Evolutionary conservation across 2,888 invertebrate species (phyloP).

Genomic region (Himalopsyche anomala): DNA sequence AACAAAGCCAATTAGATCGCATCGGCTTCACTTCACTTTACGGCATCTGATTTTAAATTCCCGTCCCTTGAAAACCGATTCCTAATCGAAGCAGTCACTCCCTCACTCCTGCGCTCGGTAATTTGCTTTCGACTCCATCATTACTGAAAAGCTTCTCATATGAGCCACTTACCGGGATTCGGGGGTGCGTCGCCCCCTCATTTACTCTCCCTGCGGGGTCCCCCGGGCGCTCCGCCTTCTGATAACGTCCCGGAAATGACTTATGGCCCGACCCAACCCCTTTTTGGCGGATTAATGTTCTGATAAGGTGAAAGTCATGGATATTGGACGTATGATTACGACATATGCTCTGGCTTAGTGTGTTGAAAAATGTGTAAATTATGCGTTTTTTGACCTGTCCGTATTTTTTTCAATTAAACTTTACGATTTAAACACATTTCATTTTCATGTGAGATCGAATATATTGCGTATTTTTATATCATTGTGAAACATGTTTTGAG

Average conservation of each 20-base stretch:
- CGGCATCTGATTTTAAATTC: conserved; percentile 40
- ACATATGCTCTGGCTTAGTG: conserved; percentile 48
- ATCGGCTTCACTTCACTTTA: neutral
- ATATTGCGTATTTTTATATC: neutral
- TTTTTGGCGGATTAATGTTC: conserved; percentile 63
- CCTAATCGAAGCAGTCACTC: conserved; percentile 29
- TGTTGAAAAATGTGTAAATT: conserved; percentile 57
- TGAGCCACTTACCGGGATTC: conserved; percentile 35
- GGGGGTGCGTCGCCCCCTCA: conserved; percentile 44
- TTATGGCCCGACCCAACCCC: conserved; percentile 63
- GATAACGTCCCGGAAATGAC: conserved; percentile 65
- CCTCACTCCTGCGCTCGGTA: conserved; percentile 17
- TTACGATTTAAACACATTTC: neutral
- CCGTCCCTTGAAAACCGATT: conserved; percentile 8
- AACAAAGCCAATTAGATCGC: conserved; percentile 10
- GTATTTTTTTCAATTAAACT: neutral
- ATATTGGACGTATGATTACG: conserved; percentile 61
- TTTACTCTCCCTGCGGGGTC: conserved; percentile 28
- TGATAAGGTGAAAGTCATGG: conserved; percentile 62
- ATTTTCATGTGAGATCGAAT: neutral
- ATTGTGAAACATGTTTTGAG: neutral
- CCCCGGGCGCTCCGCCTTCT: conserved; percentile 44
- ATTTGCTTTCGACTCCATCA: conserved; percentile 44
- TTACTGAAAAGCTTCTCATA: conserved; percentile 28
- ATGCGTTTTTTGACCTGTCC: conserved; percentile 50